Percentiles rank a stretch among this genome's conserved stretches.
These are phyloP conservation scores for Psittacula derbiana DNA, from an alignment of 2,797 vertebrate genomes.

Conservation along the genomic window DNA sequence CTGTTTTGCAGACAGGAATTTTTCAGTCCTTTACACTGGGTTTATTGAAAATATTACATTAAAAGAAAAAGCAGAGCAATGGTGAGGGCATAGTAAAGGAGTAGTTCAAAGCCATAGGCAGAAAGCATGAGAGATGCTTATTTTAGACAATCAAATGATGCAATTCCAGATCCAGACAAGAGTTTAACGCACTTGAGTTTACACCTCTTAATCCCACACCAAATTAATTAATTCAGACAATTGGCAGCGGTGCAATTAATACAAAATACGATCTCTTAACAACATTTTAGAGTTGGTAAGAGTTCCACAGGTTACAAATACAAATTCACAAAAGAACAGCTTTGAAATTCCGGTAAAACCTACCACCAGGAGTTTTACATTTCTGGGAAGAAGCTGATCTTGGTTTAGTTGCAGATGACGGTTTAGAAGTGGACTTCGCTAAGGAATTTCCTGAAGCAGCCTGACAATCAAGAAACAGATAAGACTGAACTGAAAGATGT, in stretches of 20 bases:
- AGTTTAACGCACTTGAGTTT: neutral
- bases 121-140: neutral
- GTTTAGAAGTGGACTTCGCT: constrained; percentile 27
- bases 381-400: constrained; percentile 12
- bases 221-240: neutral
- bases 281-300: neutral
- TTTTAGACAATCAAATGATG: neutral
- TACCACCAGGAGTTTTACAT: constrained; percentile 18
- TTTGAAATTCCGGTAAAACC: neutral
- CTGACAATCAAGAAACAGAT: constrained; percentile 48
- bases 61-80: neutral
- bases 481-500: neutral
- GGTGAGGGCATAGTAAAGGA: neutral
- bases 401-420: constrained; percentile 5
- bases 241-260: accelerated
- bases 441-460: constrained; percentile 56
- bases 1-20: neutral
- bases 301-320: neutral
- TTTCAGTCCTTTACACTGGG: neutral
- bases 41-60: neutral
- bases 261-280: neutral
- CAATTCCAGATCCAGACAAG: neutral
- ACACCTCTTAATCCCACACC: neutral
- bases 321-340: neutral
- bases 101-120: neutral